Percentiles rank a stretch among this genome's conserved stretches.
phyloP scores from a whole-genome alignment of 2,888 invertebrate species.

The Terebella lapidaria region DNA sequence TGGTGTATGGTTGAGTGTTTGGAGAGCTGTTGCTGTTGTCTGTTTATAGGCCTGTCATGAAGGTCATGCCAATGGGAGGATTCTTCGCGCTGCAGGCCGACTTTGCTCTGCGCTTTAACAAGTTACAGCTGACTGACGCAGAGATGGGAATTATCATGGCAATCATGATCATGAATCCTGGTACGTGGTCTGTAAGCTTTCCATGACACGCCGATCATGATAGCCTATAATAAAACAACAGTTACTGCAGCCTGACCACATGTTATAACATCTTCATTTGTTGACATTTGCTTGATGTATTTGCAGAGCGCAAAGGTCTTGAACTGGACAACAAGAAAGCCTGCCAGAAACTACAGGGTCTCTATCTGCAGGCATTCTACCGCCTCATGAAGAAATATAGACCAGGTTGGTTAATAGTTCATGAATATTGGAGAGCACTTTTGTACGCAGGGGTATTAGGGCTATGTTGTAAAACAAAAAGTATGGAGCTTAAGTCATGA shows the following conservation, averaged over 20 bases:
- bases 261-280: background rate
- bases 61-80: conserved; percentile 18
- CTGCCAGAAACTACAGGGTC: conserved; percentile 39
- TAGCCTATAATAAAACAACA: background rate
- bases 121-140: conserved; percentile 37
- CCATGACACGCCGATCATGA: background rate
- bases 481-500: too few relatives aligned
- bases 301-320: too few relatives aligned
- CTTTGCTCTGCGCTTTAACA: conserved; percentile 41
- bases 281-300: conserved; percentile 31
- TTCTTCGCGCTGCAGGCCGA: conserved; percentile 46
- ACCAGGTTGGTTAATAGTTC: conserved; percentile 14
- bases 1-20: too few relatives aligned
- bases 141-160: conserved; percentile 49
- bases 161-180: conserved; percentile 47
- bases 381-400: conserved; percentile 35
- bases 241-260: background rate
- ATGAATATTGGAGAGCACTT: too few relatives aligned
- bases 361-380: conserved; percentile 46
- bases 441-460: too few relatives aligned
- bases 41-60: conserved; percentile 6
- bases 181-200: conserved; percentile 26
- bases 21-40: too few relatives aligned
- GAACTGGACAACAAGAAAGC: conserved; percentile 36
- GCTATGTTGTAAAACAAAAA: too few relatives aligned